phyloP scores from a whole-genome alignment of 2,113 vertebrate genomes.

The Willisornis vidua region DNA sequence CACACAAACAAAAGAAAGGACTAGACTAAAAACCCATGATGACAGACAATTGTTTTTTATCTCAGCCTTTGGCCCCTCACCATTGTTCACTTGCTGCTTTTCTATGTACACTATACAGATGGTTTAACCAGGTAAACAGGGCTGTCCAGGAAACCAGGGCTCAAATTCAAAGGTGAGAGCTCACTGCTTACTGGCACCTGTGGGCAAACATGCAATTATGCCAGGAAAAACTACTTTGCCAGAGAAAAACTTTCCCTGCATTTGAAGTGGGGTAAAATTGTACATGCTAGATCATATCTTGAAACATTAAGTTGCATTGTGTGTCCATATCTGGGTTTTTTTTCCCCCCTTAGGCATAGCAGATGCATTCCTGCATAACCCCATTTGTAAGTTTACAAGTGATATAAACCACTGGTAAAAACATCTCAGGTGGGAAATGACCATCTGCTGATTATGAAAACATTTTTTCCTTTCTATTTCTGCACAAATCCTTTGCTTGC shows the following conservation, averaged over 20 bases:
- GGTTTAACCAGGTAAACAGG: not conserved
- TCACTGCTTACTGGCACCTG: not conserved
- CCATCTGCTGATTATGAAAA: not conserved
- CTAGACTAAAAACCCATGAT: not conserved
- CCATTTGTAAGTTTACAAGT: not conserved
- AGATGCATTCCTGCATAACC: rapidly evolving
- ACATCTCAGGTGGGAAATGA: not conserved
- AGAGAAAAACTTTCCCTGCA: not conserved
- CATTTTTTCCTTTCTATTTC: not conserved
- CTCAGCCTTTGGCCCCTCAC: not conserved
- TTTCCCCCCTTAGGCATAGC: not conserved
- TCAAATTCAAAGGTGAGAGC: not conserved
- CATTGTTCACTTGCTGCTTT: not conserved
- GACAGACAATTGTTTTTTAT: not conserved
- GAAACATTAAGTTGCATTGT: not conserved
- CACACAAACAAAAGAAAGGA: not conserved
- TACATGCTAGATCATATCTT: not conserved
- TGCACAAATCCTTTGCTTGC: not conserved
- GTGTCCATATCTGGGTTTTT: rapidly evolving
- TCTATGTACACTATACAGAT: not conserved
- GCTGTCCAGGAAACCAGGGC: not conserved
- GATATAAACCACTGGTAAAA: not conserved
- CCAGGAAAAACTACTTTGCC: not conserved
- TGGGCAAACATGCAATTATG: not conserved
- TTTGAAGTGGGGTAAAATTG: not conserved